Evolutionary conservation across 2,113 vertebrate species (phyloP).

Genomic region (Circaetus gallicus): DNA sequence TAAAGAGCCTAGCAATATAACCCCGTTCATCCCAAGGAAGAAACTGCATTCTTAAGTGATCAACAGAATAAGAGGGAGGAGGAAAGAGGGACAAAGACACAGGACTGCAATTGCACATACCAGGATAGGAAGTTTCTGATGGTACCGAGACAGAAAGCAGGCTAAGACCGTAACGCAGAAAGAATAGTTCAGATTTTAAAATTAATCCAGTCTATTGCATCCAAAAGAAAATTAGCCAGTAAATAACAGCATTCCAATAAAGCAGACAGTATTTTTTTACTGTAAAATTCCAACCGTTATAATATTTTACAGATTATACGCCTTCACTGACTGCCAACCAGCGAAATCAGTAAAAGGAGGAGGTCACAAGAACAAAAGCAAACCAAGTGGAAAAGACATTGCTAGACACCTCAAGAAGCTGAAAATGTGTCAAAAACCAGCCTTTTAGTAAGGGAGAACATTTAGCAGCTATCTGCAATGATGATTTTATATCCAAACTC

Average conservation of each 20-base stretch:
- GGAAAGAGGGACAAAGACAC: neutral
- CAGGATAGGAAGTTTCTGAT: neutral
- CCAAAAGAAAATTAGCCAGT: neutral
- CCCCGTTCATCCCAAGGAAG: neutral
- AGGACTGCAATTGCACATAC: neutral
- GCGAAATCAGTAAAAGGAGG: neutral
- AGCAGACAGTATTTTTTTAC: neutral
- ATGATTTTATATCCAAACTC: neutral
- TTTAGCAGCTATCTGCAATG: neutral
- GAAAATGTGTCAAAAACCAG: neutral
- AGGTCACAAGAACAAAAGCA: neutral
- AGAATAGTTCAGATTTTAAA: neutral
- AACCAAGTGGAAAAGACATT: neutral
- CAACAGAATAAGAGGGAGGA: neutral
- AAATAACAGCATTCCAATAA: neutral
- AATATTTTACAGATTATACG: neutral
- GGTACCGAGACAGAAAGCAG: neutral
- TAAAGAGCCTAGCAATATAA: slow-evolving; percentile 15
- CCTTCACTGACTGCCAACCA: neutral
- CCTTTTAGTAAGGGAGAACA: neutral
- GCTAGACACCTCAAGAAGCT: neutral
- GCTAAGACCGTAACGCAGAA: neutral
- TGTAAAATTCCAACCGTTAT: neutral
- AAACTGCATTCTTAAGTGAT: neutral
- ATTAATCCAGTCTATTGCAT: neutral